phyloP scores from a whole-genome alignment of 37 sponge, comb jelly and placozoan genomes.

The Beroe forskalii region DNA sequence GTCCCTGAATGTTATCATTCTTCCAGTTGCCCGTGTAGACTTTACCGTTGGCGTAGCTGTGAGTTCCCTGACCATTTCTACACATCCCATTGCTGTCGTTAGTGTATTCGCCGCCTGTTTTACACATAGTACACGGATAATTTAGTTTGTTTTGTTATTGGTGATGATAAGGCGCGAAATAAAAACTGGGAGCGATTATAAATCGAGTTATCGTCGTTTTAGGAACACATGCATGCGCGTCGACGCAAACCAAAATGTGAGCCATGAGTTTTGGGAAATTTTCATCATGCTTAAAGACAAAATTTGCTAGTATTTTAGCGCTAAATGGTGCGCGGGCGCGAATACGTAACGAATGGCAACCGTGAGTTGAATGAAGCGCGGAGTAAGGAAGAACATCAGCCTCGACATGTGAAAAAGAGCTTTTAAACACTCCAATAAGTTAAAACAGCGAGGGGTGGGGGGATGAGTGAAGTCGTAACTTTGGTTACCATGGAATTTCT shows the following conservation, averaged over 20 bases:
- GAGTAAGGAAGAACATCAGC: too few species aligned
- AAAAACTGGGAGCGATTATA: background rate
- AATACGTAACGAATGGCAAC: too few species aligned
- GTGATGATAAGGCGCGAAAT: too few species aligned
- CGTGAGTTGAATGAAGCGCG: too few species aligned
- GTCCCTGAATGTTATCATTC: slow-evolving; percentile 70
- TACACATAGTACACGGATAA: too few species aligned
- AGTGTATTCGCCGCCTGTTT: slow-evolving; percentile 72
- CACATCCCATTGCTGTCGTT: slow-evolving; percentile 63
- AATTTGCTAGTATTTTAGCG: background rate
- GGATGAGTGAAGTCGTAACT: too few species aligned
- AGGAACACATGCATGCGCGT: background rate
- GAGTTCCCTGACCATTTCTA: slow-evolving; percentile 71
- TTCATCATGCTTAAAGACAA: background rate
- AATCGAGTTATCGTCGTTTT: background rate
- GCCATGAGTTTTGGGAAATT: background rate
- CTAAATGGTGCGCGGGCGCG: background rate
- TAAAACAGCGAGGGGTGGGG: too few species aligned
- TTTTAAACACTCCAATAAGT: too few species aligned
- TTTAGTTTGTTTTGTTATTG: too few species aligned
- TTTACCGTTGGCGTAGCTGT: slow-evolving; percentile 66
- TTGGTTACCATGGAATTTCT: too few species aligned
- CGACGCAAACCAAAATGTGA: background rate
- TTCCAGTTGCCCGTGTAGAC: slow-evolving; percentile 73
- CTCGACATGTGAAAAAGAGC: too few species aligned